These are phyloP conservation scores for Melikaiella ostensackeni DNA, from an alignment of 2,888 invertebrate genomes.

Conservation along the genomic window DNA sequence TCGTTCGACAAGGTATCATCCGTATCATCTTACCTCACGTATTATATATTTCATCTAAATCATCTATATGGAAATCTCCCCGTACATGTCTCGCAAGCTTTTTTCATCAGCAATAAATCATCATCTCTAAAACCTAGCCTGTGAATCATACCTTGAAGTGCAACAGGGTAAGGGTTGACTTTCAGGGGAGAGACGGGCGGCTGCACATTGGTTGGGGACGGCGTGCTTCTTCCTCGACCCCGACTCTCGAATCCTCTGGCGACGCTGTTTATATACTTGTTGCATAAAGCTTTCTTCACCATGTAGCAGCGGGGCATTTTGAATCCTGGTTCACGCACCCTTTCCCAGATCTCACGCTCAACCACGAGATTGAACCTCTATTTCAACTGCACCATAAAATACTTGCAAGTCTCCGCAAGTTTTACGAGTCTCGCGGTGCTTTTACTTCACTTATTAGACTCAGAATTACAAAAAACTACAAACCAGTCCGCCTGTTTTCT, in stretches of 20 bases:
- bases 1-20: too few species aligned
- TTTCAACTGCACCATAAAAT: slow-evolving; percentile 2
- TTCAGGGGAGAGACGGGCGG: slow-evolving; percentile 64
- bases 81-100: neutral
- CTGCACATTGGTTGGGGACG: slow-evolving; percentile 61
- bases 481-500: neutral
- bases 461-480: slow-evolving; percentile 9
- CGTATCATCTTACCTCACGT: neutral
- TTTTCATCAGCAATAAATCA: slow-evolving; percentile 9
- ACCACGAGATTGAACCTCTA: neutral
- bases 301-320: slow-evolving; percentile 88
- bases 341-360: neutral
- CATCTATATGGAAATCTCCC: neutral
- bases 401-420: neutral
- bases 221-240: slow-evolving; percentile 69
- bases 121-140: neutral
- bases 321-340: slow-evolving; percentile 47
- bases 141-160: slow-evolving; percentile 63
- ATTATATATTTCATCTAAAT: neutral
- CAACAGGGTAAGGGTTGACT: slow-evolving; percentile 60
- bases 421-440: neutral
- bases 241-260: slow-evolving; percentile 73
- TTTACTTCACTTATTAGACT: neutral
- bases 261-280: slow-evolving; percentile 76
- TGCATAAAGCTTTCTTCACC: slow-evolving; percentile 83